Percentiles rank a stretch among this genome's conserved stretches.
phyloP scores from a whole-genome alignment of 92 coral and sea anemone genomes.

The Muricea muricata region DNA sequence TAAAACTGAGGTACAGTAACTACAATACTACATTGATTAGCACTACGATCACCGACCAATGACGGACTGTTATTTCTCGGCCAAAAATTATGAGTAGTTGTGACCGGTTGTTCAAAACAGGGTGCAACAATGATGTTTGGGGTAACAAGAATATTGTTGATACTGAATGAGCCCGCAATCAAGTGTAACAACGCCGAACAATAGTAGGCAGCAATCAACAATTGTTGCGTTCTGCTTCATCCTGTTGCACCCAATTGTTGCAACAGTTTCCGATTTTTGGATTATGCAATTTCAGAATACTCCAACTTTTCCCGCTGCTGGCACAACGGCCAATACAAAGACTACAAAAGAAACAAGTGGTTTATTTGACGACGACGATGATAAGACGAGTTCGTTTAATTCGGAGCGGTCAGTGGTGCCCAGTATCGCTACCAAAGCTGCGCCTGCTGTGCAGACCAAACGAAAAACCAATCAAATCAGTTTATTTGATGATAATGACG shows the following conservation, averaged over 20 bases:
- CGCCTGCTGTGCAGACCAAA: conserved; percentile 28
- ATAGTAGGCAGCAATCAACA: too few species aligned
- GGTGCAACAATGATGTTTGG: too few species aligned
- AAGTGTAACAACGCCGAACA: too few species aligned
- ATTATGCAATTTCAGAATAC: background rate
- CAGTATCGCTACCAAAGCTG: conserved; percentile 43
- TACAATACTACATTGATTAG: background rate
- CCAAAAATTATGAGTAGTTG: too few species aligned
- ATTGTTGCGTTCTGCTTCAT: too few species aligned
- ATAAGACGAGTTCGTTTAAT: conserved; percentile 50
- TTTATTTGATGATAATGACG: conserved; percentile 86
- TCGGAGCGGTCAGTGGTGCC: conserved; percentile 61
- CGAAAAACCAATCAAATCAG: conserved; percentile 46
- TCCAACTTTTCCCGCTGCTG: background rate
- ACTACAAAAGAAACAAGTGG: conserved; percentile 61
- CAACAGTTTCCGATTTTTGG: background rate
- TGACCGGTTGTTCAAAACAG: too few species aligned
- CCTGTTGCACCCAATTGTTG: background rate
- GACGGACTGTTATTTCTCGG: background rate
- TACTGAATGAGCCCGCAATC: too few species aligned
- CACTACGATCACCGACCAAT: too few species aligned
- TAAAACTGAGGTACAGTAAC: conserved; percentile 40
- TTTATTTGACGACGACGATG: conserved; percentile 80
- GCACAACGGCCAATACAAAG: background rate
- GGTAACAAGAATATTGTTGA: too few species aligned